A percentile compares a stretch with the other conserved stretches of the same genome.
Evolutionary conservation across 1,140 invertebrate species (phyloP).

Genomic region (Gerris buenoi): DNA sequence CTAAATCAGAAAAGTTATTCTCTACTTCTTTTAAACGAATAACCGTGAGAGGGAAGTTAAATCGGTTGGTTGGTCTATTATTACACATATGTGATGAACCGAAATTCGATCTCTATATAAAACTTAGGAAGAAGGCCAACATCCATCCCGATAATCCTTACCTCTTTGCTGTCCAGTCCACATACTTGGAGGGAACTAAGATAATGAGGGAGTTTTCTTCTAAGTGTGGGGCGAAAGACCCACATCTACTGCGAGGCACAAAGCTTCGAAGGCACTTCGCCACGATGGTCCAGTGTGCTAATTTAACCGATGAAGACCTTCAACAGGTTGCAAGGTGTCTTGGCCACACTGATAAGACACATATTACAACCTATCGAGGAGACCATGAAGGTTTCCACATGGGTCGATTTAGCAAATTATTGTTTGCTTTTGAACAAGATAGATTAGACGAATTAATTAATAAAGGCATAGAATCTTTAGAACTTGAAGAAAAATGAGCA

Average conservation of each 20-base stretch:
- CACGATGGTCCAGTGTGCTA: not conserved
- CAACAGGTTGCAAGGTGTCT: not conserved
- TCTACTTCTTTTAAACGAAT: not conserved
- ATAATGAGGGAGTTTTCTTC: constrained; percentile 3
- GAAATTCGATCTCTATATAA: not conserved
- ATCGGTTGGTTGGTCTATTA: not conserved
- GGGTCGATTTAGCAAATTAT: not conserved
- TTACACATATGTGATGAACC: not conserved
- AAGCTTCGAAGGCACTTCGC: constrained; percentile 1
- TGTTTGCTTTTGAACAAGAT: constrained; percentile 2
- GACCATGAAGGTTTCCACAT: constrained; percentile 1
- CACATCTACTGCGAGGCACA: constrained; percentile 1
- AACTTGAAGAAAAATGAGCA: too few species aligned
- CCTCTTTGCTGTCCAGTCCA: not conserved
- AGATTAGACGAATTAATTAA: too few species aligned
- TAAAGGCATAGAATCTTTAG: too few species aligned
- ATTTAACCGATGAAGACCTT: constrained; percentile 1
- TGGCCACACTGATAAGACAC: constrained; percentile 1
- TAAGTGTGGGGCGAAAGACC: not conserved
- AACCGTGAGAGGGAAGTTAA: not conserved
- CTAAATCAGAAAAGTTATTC: not conserved
- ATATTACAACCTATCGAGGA: not conserved
- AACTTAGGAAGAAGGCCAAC: not conserved
- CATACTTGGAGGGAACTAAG: not conserved
- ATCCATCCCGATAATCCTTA: not conserved